A percentile compares a stretch with the other conserved stretches of the same genome.
phyloP scores from a whole-genome alignment of 2,113 vertebrate species.

The Coracopsis vasa region DNA sequence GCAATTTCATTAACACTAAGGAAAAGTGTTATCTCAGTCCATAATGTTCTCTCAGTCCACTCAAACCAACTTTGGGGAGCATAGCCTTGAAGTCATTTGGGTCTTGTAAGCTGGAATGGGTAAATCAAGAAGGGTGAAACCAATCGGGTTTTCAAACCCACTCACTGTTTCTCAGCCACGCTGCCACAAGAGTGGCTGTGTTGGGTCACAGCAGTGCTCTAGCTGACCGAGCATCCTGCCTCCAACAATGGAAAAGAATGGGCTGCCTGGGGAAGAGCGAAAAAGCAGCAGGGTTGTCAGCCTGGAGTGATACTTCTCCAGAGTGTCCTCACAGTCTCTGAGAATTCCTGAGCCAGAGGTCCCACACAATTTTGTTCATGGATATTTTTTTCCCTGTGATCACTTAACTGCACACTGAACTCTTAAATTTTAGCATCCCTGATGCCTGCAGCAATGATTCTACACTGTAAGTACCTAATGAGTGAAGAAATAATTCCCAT shows the following conservation, averaged over 20 bases:
- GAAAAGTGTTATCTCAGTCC: neutral
- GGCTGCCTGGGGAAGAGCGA: neutral
- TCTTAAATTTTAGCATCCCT: neutral
- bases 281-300: neutral
- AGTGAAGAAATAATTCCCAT: neutral
- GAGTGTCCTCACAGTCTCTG: fast-evolving
- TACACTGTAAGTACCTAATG: neutral
- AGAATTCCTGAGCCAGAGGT: neutral
- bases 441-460: neutral
- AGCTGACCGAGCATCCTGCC: neutral
- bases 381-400: neutral
- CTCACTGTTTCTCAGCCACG: neutral
- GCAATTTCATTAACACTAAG: neutral
- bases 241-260: neutral
- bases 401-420: neutral
- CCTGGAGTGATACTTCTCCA: neutral
- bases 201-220: neutral
- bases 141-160: neutral
- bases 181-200: neutral
- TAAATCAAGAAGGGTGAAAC: neutral
- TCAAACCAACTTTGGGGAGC: neutral
- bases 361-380: neutral
- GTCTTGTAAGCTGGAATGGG: neutral
- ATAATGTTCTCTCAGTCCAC: neutral
- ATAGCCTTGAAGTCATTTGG: neutral